A percentile compares a stretch with the other conserved stretches of the same genome.
Evolutionary conservation across 2,113 vertebrate species (phyloP).

Genomic region (Chloropsis cyanopogon): DNA sequence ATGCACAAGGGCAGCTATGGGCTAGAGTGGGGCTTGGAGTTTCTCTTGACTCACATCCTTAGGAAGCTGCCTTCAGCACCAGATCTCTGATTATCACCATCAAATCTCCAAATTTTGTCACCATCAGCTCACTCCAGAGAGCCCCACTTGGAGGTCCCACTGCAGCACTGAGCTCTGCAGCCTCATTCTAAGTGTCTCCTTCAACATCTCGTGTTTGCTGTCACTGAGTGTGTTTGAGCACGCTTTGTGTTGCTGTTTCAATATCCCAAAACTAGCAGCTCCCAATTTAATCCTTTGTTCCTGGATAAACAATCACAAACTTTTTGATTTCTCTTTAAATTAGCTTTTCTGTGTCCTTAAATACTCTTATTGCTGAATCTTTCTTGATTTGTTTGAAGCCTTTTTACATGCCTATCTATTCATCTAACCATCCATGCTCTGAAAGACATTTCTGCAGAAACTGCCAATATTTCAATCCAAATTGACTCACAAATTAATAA

Average conservation of each 20-base stretch:
- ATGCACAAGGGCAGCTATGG: background rate
- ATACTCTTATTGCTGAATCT: background rate
- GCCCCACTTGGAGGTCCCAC: background rate
- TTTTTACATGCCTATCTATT: background rate
- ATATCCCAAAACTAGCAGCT: background rate
- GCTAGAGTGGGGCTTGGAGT: background rate
- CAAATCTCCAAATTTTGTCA: fast-evolving
- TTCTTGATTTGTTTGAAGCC: background rate
- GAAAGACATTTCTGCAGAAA: background rate
- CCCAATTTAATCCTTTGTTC: background rate
- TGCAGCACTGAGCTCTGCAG: background rate
- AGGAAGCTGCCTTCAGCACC: background rate
- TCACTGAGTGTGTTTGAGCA: background rate
- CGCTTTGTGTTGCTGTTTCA: background rate
- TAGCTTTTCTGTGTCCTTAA: background rate
- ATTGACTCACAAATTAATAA: background rate
- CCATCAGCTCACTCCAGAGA: background rate
- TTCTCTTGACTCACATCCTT: background rate
- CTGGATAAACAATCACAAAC: background rate
- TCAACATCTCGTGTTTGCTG: background rate
- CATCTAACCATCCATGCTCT: background rate
- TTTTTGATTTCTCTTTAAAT: background rate
- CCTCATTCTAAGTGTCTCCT: background rate
- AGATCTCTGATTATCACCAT: background rate
- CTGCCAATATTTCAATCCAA: background rate